Base-by-base conservation (phyloP, 2,888 invertebrate genomes). In the Torymus texanus region DNA sequence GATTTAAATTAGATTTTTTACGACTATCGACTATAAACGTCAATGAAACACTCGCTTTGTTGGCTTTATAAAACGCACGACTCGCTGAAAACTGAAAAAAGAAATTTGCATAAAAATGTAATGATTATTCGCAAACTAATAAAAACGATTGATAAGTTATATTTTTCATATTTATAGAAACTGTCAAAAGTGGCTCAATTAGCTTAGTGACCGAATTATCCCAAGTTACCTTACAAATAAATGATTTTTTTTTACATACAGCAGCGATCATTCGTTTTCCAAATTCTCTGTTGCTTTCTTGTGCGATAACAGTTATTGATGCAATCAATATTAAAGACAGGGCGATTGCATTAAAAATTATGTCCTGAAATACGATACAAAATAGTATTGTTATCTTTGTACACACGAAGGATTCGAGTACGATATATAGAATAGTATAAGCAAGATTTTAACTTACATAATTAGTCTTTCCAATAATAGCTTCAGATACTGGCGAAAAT, bases 401-500 rank as follows among this genome's bases (percentile, higher is more conserved):
- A 18, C 0, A 16, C 1, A 56, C 10, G 11, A 66, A 16, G 18
- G 2, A 18, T 18, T 5, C 21, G n/a, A 11, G 18, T 16, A 2
- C 14, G 14, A 58, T 13, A 41, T 14, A 50, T 41, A 29, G 3
- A 14, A 41, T 50, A 51, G 41, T 56, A 29, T 16, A 41, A 50
- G 10, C 11, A 11, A 41, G 16, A 8, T 5, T 53, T 68, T 2
- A 16, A 79, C 81, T 81, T 61, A 81, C 81, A 21, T 81, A 81
- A 72, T 80, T 78, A 1, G 82, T 82, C 73, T 82, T 82, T 50
- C 74, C 75, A 12, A 82, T 80, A 16, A 82, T 82, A 8, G 80
- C 75, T 65, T 82, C 80, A 1, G 82, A 82, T 18, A 82, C 78
- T 3, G 82, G 82, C 2, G 82, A 82, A 53, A 82, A 80, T 13